phyloP scores from a whole-genome alignment of 2,888 invertebrate genomes.

The Mimachlamys varia region DNA sequence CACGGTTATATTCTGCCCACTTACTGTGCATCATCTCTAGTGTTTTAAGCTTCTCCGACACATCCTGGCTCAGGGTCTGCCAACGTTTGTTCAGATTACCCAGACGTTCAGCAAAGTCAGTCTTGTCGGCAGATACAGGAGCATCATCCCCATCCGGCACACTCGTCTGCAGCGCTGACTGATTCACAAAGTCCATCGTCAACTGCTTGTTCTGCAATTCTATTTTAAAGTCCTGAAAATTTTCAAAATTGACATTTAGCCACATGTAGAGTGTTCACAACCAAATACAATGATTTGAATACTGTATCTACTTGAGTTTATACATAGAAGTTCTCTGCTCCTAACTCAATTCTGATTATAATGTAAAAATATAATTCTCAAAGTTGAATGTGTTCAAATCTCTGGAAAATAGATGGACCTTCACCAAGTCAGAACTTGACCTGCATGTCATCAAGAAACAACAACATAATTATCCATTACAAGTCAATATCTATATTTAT shows the following conservation, averaged over 20 bases:
- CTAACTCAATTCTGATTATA: too few species aligned
- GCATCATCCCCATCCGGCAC: constrained; percentile 60
- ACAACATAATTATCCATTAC: too few species aligned
- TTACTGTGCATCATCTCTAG: constrained; percentile 67
- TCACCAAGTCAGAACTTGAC: too few species aligned
- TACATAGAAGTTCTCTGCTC: too few species aligned
- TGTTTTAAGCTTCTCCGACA: constrained; percentile 68
- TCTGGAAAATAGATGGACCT: too few species aligned
- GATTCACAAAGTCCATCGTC: constrained; percentile 79
- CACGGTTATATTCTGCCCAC: constrained; percentile 77
- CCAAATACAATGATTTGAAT: background rate
- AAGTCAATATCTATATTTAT: too few species aligned
- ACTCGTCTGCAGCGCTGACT: constrained; percentile 69
- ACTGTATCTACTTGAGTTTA: background rate
- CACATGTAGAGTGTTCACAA: background rate
- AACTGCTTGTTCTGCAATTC: constrained; percentile 77
- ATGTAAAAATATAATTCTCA: too few species aligned
- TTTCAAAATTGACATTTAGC: background rate
- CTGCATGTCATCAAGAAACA: too few species aligned
- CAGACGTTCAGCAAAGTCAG: constrained; percentile 77
- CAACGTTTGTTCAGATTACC: constrained; percentile 74
- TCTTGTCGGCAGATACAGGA: constrained; percentile 66
- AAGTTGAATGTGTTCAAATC: too few species aligned
- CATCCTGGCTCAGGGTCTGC: constrained; percentile 68
- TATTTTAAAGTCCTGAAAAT: constrained; percentile 76